Evolutionary conservation across 2,797 vertebrate species (phyloP).

Genomic region (Syncerus caffer): DNA sequence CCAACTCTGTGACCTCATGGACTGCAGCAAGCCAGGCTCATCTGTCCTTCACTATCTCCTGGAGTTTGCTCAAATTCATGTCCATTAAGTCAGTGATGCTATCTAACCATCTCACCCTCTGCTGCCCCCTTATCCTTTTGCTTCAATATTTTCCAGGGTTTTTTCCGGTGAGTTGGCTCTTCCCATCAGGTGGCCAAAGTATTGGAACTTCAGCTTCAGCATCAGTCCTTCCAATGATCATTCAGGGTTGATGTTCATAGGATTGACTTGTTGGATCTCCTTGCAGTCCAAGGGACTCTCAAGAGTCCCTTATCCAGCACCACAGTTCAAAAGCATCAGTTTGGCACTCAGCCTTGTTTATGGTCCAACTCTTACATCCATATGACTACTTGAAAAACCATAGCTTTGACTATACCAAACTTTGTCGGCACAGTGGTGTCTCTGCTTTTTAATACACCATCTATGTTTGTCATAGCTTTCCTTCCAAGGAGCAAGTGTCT

Average conservation of each 20-base stretch:
- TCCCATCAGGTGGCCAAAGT: background rate
- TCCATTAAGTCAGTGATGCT: background rate
- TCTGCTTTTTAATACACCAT: background rate
- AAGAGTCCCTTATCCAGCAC: background rate
- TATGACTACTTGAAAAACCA: background rate
- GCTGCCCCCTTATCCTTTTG: background rate
- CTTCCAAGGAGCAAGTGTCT: background rate
- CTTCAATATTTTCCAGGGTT: background rate
- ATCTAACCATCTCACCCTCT: background rate
- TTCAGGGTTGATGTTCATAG: background rate
- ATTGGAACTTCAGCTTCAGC: background rate
- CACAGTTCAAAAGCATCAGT: background rate
- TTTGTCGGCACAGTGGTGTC: background rate
- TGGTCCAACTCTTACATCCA: background rate
- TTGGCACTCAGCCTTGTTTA: background rate
- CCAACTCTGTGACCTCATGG: background rate
- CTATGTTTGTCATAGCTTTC: background rate
- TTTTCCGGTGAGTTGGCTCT: background rate
- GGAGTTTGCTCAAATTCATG: background rate
- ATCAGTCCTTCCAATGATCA: background rate
- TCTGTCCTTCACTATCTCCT: background rate
- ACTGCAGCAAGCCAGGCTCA: background rate
- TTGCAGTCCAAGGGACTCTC: background rate
- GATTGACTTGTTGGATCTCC: background rate
- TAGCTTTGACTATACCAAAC: background rate